Percentiles rank a stretch among this genome's conserved stretches.
Conservation (phyloP, 2,113 vertebrate genomes). For the Hiodon tergisus region DNA sequence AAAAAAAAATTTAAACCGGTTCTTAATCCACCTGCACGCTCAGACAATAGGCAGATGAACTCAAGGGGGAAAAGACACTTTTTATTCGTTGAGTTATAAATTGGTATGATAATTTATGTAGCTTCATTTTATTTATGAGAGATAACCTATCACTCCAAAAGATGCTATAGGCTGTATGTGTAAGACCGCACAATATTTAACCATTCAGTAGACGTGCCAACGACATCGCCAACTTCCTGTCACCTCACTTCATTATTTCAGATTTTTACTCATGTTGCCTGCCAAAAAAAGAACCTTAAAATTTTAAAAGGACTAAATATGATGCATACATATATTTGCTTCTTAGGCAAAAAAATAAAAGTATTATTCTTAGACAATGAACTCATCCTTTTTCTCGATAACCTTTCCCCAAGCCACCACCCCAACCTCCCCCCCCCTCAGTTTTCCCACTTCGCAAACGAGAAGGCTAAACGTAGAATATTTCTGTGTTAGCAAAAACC, state of each 20-base stretch:
- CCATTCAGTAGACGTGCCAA: conserved; percentile 75
- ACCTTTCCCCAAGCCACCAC: not conserved
- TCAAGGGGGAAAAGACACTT: not conserved
- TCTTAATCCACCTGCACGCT: conserved; percentile 74
- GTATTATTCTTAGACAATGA: conserved; percentile 31
- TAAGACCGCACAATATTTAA: conserved; percentile 63
- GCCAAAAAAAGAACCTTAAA: conserved; percentile 48
- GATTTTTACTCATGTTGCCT: conserved; percentile 63
- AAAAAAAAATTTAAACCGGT: conserved; percentile 48
- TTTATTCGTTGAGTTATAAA: conserved; percentile 38
- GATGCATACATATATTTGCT: conserved; percentile 21
- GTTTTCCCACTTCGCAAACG: conserved; percentile 5
- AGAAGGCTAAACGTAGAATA: conserved; percentile 17
- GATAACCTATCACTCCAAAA: conserved; percentile 50
- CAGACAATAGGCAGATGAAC: conserved; percentile 56
- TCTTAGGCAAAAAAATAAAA: conserved; percentile 21
- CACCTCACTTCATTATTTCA: conserved; percentile 61
- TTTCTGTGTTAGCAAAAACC: conserved; percentile 19
- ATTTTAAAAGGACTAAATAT: conserved; percentile 56
- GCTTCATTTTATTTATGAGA: conserved; percentile 65
- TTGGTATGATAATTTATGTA: conserved; percentile 56
- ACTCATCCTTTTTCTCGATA: conserved; percentile 55
- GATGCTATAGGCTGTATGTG: conserved; percentile 63
- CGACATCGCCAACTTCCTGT: conserved; percentile 41
- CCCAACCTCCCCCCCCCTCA: conserved; percentile 14